Conservation (phyloP, 2,113 vertebrate species). For the Holacanthus passer region DNA sequence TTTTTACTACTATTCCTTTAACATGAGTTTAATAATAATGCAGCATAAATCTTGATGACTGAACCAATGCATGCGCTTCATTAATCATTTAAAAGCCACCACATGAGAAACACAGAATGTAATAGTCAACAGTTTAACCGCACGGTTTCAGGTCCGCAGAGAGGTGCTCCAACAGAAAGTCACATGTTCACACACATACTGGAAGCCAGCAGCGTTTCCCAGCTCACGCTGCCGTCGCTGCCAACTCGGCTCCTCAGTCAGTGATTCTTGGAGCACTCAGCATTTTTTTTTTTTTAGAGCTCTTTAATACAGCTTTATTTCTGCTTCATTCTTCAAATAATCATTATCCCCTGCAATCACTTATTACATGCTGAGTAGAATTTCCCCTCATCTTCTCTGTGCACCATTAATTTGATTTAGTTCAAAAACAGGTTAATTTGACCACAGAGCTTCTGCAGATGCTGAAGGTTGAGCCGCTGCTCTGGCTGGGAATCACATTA, state of each 20-base stretch:
- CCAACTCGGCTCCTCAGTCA: constrained; percentile 50
- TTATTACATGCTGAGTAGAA: constrained; percentile 5
- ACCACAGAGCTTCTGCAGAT: constrained; percentile 34
- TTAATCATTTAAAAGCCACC: neutral
- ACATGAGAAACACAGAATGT: neutral
- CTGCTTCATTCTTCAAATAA: constrained; percentile 28
- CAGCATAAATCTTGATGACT: neutral
- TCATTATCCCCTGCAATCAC: constrained; percentile 34
- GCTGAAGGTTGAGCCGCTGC: constrained; percentile 6
- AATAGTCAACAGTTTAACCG: constrained; percentile 9
- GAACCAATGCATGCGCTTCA: neutral
- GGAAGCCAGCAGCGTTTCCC: constrained; percentile 66
- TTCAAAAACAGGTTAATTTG: constrained; percentile 38
- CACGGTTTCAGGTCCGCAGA: constrained; percentile 27
- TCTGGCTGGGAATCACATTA: constrained; percentile 32
- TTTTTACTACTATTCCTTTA: neutral
- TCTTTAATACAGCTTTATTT: neutral
- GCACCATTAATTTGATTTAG: constrained; percentile 42
- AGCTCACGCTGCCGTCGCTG: constrained; percentile 3
- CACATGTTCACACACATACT: constrained; percentile 51
- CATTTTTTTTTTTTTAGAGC: constrained; percentile 14
- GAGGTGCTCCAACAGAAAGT: constrained; percentile 46
- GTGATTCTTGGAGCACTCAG: constrained; percentile 48
- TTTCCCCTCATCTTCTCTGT: neutral
- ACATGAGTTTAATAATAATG: neutral